Base-by-base conservation (phyloP, 2,113 vertebrate genomes). In the Chauna torquata region DNA sequence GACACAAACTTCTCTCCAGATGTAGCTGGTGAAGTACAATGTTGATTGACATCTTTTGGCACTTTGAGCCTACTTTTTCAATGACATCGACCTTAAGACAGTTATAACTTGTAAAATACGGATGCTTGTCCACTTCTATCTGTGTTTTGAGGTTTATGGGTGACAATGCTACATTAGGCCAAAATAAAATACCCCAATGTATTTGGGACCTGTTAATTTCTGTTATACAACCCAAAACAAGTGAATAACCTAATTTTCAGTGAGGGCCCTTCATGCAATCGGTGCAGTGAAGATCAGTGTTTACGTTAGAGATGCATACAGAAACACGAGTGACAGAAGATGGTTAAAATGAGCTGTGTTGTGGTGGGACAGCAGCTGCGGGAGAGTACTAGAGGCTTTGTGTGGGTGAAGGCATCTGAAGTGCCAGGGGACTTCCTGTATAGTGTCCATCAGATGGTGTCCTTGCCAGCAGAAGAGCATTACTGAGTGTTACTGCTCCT, bases 361-460 rank as follows among this genome's bases (percentile, higher is more conserved):
- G 1, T 20, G 58, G 65, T 55, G 11, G 16, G 30, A 3, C 1
- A 0, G 36, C 12, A 11, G 32, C 49, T 81, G 24, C 47, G 25
- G 8, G 80, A 9, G 40, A 36, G n/a, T 69, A 55, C 27, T 4
- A 34, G n/a, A 45, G 59, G 50, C n/a, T 71, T 49, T 13, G 18
- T 54, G 28, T 13, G 1, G 25, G 52, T 3, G 45, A 13, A 30
- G 52, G 57, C 52, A 12, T 30, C 58, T 77, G n/a, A 4, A 7
- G 45, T 10, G n/a, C 65, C 40, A 3, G 16, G 32, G 69, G n/a
- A 17, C 30, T 11, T 15, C 44, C 30, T 40, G n/a, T 1, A 0
- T 3, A 1, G 30, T 0, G 0, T 13, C 68, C 36, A 3, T 24
- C 5, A 1, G 28, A 40, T 45, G 24, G 25, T 16, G 36, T 54